Evolutionary conservation across 2,797 vertebrate species (phyloP).

Genomic region (Emys orbicularis): DNA sequence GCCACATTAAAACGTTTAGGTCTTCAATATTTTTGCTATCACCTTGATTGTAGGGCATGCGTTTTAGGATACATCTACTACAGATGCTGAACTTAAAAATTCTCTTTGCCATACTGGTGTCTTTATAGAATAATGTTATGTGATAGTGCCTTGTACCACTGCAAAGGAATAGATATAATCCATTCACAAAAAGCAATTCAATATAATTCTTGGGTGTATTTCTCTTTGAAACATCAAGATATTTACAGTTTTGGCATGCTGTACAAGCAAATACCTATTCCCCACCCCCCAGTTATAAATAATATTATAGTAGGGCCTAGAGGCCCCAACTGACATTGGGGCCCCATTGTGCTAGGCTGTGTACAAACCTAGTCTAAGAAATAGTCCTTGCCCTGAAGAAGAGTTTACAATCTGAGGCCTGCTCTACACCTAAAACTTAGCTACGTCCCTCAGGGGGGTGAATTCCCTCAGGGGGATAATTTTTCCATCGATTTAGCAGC

Average conservation of each 20-base stretch:
- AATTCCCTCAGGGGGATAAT: not conserved
- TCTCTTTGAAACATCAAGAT: not conserved
- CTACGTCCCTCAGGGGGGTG: not conserved
- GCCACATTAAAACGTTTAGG: not conserved
- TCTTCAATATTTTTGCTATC: not conserved
- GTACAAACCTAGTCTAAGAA: accelerated
- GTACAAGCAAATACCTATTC: not conserved
- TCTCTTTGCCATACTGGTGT: not conserved
- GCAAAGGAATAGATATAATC: not conserved
- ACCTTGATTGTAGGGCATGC: not conserved
- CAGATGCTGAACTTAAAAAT: constrained; percentile 1
- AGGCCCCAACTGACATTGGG: not conserved
- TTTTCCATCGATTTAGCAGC: not conserved
- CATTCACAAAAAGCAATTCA: not conserved
- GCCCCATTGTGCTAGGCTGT: not conserved
- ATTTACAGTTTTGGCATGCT: constrained; percentile 30
- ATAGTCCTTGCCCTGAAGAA: not conserved
- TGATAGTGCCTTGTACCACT: not conserved
- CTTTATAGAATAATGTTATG: accelerated
- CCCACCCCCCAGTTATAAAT: not conserved
- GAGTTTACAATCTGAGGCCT: not conserved
- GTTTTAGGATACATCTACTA: not conserved
- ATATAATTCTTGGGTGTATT: not conserved
- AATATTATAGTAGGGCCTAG: not conserved
- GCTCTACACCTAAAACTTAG: not conserved